phyloP scores from a whole-genome alignment of 2,113 vertebrate species.

The Corvus hawaiiensis region DNA sequence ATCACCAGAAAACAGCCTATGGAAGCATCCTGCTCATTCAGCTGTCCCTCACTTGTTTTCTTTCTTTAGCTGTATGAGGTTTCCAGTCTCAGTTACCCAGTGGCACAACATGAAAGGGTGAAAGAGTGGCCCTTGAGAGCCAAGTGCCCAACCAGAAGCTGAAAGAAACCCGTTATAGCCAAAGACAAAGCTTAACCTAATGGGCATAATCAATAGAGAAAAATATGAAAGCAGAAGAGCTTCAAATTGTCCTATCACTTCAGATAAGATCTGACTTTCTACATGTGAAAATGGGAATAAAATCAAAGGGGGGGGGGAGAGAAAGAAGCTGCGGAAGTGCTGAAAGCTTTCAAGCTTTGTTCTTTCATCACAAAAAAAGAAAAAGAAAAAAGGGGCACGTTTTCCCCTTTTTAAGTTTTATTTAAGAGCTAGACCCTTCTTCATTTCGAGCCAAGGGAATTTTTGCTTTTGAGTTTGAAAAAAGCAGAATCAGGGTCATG shows the following conservation, averaged over 20 bases:
- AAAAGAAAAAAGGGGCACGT: not conserved
- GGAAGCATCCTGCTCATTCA: not conserved
- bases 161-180: not conserved
- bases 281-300: not conserved
- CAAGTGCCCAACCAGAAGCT: not conserved
- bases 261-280: not conserved
- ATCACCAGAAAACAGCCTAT: not conserved
- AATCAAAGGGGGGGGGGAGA: not conserved
- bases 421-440: not conserved
- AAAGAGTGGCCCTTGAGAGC: not conserved
- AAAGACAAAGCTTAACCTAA: not conserved
- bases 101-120: not conserved
- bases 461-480: constrained; percentile 24
- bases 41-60: not conserved
- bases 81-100: not conserved
- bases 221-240: not conserved
- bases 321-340: not conserved
- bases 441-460: not conserved
- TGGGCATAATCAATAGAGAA: not conserved
- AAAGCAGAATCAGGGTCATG: constrained; percentile 22
- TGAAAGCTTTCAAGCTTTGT: constrained; percentile 14
- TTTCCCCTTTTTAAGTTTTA: not conserved
- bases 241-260: not conserved
- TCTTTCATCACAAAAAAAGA: not conserved
- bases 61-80: not conserved